Percentiles rank a stretch among this genome's conserved stretches.
phyloP scores from a whole-genome alignment of 1,140 invertebrate genomes.

The Cryptotermes secundus region DNA sequence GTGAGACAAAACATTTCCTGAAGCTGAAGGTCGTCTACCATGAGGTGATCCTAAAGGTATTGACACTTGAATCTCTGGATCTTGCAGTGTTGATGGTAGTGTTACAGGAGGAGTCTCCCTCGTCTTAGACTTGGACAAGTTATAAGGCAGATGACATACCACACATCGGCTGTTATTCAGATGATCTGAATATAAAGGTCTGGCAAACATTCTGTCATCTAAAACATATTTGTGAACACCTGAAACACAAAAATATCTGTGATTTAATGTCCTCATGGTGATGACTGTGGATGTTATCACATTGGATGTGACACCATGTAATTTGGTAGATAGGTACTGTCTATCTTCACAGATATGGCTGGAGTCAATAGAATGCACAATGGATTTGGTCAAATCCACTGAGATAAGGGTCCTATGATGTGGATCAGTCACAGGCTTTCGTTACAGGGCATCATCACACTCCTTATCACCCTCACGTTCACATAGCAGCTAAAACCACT shows the following conservation, averaged over 20 bases:
- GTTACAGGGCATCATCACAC: too few species aligned
- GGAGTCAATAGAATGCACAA: too few species aligned
- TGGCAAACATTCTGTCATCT: not conserved
- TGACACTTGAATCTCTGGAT: not conserved
- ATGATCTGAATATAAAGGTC: not conserved
- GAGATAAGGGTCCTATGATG: too few species aligned
- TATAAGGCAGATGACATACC: not conserved
- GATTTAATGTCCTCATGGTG: too few species aligned
- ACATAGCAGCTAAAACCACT: too few species aligned
- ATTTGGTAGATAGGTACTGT: too few species aligned
- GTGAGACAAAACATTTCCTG: slow-evolving; percentile 3
- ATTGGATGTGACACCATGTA: too few species aligned
- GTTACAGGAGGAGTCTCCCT: not conserved
- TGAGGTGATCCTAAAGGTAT: not conserved
- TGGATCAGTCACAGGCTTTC: too few species aligned
- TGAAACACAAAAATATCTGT: not conserved
- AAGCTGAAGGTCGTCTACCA: not conserved
- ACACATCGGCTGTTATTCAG: not conserved
- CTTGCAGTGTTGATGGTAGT: not conserved
- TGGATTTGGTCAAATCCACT: too few species aligned
- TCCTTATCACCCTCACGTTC: too few species aligned
- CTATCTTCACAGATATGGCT: too few species aligned
- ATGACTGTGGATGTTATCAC: too few species aligned
- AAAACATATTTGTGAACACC: not conserved
- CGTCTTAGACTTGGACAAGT: not conserved